A percentile compares a stretch with the other conserved stretches of the same genome.
phyloP scores from a whole-genome alignment of 53 echinoderm and acorn worm species.

The Crossaster papposus region DNA sequence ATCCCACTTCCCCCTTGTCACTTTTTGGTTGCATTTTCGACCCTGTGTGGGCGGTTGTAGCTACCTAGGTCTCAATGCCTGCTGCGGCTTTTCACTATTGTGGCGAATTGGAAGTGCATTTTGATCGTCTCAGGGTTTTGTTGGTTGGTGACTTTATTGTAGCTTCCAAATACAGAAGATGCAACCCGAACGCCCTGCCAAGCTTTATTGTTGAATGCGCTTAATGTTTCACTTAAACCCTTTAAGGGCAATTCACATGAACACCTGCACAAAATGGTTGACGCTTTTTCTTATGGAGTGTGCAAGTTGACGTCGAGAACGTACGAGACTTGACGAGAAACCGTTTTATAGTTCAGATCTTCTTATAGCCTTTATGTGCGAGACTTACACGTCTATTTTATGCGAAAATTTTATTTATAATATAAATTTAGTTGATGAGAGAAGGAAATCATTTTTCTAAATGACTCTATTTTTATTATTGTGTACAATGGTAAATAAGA shows the following conservation, averaged over 20 bases:
- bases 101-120: not conserved
- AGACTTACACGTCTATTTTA: too few relatives aligned
- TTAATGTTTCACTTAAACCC: not conserved
- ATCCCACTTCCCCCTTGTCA: conserved; percentile 24
- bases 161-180: not conserved
- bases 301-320: too few relatives aligned
- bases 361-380: too few relatives aligned
- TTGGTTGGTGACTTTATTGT: not conserved
- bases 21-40: not conserved
- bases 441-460: too few relatives aligned
- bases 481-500: too few relatives aligned
- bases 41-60: not conserved
- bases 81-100: not conserved
- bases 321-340: too few relatives aligned
- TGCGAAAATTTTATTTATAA: too few relatives aligned
- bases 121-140: not conserved
- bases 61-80: not conserved
- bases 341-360: too few relatives aligned
- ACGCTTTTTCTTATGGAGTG: too few relatives aligned
- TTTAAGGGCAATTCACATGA: not conserved
- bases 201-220: not conserved
- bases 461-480: too few relatives aligned
- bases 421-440: too few relatives aligned
- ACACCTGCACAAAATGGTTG: too few relatives aligned
- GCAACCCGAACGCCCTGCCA: not conserved